phyloP scores from a whole-genome alignment of 2,113 vertebrate genomes.

The Glareola pratincola region DNA sequence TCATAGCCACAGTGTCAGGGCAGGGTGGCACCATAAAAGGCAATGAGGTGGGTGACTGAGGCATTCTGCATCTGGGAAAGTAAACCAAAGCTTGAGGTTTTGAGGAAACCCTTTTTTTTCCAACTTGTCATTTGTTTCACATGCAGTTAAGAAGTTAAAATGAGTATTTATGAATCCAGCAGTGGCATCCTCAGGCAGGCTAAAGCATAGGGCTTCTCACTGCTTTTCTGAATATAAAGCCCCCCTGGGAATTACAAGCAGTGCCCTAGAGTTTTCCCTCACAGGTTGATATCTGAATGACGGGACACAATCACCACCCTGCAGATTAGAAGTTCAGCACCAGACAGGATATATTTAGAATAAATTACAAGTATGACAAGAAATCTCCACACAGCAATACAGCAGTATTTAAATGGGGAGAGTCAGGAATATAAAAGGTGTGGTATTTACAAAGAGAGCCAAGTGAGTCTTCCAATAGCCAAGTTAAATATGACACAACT shows the following conservation, averaged over 20 bases:
- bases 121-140: neutral
- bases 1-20: neutral
- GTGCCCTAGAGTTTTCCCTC: neutral
- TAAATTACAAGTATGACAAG: neutral
- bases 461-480: conserved; percentile 18
- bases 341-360: neutral
- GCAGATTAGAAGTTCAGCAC: neutral
- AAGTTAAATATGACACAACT: conserved; percentile 54
- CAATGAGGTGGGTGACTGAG: neutral
- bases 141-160: neutral
- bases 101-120: neutral
- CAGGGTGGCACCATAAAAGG: neutral
- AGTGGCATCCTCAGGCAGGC: neutral
- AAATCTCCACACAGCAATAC: neutral
- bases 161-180: neutral
- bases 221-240: neutral
- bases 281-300: neutral
- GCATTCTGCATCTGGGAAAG: neutral
- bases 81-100: neutral
- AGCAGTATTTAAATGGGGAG: neutral
- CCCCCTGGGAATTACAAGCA: neutral
- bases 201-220: neutral
- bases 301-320: neutral
- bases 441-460: conserved; percentile 23
- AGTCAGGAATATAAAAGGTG: conserved; percentile 27